Evolutionary conservation across 2,113 vertebrate genomes (phyloP).

Genomic region (Nasalis larvatus): DNA sequence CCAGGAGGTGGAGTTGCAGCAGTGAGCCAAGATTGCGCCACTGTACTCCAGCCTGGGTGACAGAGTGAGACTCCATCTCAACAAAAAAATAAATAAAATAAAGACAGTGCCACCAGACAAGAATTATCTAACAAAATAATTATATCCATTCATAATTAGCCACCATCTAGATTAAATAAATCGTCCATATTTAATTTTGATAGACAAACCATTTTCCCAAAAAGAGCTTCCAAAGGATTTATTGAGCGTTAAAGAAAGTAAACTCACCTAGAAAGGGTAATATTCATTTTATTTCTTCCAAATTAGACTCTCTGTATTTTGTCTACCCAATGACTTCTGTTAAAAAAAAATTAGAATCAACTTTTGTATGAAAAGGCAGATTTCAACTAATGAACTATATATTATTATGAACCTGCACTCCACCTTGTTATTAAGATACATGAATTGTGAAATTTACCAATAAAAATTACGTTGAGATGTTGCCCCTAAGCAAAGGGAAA

Average conservation of each 20-base stretch:
- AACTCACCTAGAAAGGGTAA: not conserved
- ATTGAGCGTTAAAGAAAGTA: not conserved
- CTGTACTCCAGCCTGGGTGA: too few species aligned
- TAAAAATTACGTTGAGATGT: conserved; percentile 63
- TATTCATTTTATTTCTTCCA: conserved; percentile 2
- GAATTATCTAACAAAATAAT: not conserved
- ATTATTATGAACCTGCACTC: conserved; percentile 61
- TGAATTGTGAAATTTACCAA: conserved; percentile 74
- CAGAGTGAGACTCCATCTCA: too few species aligned
- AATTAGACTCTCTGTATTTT: conserved; percentile 63
- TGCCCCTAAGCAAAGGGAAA: conserved; percentile 49
- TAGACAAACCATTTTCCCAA: not conserved
- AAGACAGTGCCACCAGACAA: not conserved
- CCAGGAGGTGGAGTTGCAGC: too few species aligned
- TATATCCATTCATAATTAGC: not conserved
- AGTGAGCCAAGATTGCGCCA: too few species aligned
- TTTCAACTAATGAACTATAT: conserved; percentile 77
- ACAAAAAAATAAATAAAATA: too few species aligned
- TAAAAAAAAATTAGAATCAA: conserved; percentile 63
- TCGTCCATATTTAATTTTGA: not conserved
- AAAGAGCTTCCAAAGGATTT: not conserved
- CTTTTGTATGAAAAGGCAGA: conserved; percentile 71
- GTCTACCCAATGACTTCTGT: conserved; percentile 46
- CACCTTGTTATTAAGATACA: conserved; percentile 59
- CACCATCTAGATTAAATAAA: not conserved